phyloP scores from a whole-genome alignment of 2,888 invertebrate genomes.

The Sarcophaga carnaria region DNA sequence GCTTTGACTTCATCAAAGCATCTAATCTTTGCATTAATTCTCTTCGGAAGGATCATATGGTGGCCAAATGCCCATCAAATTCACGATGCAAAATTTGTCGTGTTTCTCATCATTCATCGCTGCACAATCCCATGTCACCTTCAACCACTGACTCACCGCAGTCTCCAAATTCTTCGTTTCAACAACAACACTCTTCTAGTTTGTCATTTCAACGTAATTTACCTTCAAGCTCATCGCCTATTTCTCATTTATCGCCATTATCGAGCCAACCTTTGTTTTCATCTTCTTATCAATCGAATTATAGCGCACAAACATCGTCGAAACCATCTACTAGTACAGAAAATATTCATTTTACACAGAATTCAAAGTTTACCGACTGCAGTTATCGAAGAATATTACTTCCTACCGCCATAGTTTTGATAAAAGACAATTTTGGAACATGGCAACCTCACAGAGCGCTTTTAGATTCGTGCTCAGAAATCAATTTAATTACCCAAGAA shows the following conservation, averaged over 20 bases:
- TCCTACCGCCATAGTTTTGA: constrained; percentile 11
- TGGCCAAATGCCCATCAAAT: constrained; percentile 22
- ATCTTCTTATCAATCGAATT: neutral
- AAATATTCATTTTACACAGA: neutral
- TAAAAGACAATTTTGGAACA: constrained; percentile 10
- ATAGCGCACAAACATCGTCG: neutral
- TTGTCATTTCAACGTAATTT: too few species aligned
- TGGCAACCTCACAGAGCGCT: constrained; percentile 31
- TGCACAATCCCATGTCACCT: neutral
- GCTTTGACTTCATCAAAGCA: constrained; percentile 44
- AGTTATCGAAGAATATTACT: neutral
- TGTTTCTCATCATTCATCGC: constrained; percentile 16
- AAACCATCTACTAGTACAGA: neutral
- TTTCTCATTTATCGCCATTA: neutral
- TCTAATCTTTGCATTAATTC: constrained; percentile 39
- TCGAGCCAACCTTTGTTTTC: neutral
- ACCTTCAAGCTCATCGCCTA: neutral
- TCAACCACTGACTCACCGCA: neutral
- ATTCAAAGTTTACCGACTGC: neutral
- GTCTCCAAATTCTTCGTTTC: neutral
- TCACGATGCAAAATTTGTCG: constrained; percentile 33
- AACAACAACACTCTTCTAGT: too few species aligned
- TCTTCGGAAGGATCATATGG: constrained; percentile 33
- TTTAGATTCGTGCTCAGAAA: too few species aligned
- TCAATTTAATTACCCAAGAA: too few species aligned